Evolutionary conservation across 2,797 vertebrate genomes (phyloP).

Genomic region (Oryzias sinensis): DNA sequence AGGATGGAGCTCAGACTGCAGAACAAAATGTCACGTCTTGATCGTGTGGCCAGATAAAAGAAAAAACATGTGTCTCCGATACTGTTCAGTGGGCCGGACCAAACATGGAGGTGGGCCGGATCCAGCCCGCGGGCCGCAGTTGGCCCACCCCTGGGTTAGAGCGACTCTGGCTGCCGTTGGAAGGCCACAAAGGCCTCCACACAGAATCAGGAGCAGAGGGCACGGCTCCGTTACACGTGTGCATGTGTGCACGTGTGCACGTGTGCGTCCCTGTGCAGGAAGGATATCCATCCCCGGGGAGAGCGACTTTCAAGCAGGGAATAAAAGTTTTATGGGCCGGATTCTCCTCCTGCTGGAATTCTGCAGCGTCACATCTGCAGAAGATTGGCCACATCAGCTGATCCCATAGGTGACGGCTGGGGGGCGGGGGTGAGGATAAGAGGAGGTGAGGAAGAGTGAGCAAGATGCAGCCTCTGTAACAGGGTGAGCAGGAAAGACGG

Average conservation of each 20-base stretch:
- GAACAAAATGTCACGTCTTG: too few relatives aligned
- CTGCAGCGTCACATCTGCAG: slow-evolving; percentile 62
- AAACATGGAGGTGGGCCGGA: too few relatives aligned
- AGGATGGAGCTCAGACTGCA: too few relatives aligned
- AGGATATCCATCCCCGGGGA: slow-evolving; percentile 45
- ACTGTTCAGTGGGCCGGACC: too few relatives aligned
- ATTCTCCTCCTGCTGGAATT: slow-evolving; percentile 66
- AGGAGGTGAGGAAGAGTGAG: slow-evolving; percentile 17
- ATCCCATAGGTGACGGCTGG: slow-evolving; percentile 54
- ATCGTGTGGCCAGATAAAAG: too few relatives aligned
- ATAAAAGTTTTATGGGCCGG: slow-evolving; percentile 76
- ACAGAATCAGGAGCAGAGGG: slow-evolving; percentile 32
- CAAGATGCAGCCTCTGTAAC: slow-evolving; percentile 29
- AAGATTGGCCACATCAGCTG: slow-evolving; percentile 65
- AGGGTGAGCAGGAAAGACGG: slow-evolving; percentile 23
- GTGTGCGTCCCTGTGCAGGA: slow-evolving; percentile 12
- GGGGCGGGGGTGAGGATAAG: not conserved
- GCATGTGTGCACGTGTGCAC: not conserved
- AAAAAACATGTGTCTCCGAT: too few relatives aligned
- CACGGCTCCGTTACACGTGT: slow-evolving; percentile 19
- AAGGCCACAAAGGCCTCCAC: slow-evolving; percentile 36
- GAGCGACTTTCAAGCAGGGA: slow-evolving; percentile 66
- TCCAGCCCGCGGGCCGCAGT: too few relatives aligned
- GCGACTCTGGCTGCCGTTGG: slow-evolving; percentile 25
- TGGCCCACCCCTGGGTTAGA: slow-evolving; percentile 21